A percentile compares a stretch with the other conserved stretches of the same genome.
These are phyloP conservation scores for Cloeon dipterum DNA, from an alignment of 2,888 invertebrate genomes.

Conservation along the genomic window DNA sequence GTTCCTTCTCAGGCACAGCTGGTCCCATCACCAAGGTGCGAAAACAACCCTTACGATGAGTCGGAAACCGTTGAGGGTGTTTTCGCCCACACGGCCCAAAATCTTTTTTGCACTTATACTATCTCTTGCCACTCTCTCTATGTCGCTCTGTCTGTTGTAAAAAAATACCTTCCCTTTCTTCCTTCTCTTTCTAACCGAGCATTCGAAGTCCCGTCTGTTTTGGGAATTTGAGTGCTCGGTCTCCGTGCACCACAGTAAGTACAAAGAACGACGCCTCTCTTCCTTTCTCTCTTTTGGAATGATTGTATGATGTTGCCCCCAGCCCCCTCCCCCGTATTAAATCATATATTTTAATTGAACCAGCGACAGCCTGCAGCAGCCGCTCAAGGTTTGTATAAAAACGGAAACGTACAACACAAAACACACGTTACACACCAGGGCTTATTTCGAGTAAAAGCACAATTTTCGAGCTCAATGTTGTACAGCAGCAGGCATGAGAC, in stretches of 20 bases:
- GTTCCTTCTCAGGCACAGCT: constrained; percentile 24
- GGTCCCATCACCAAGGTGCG: constrained; percentile 93
- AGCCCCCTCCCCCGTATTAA: no score
- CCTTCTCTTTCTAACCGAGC: no score
- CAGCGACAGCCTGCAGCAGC: no score
- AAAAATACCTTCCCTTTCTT: no score
- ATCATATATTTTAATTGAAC: no score
- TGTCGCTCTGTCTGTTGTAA: no score
- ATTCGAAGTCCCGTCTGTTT: no score
- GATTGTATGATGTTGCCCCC: no score
- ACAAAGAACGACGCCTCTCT: no score
- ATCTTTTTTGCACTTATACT: background rate
- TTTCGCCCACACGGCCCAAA: background rate
- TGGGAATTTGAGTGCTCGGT: no score
- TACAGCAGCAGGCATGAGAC: background rate
- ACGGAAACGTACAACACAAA: background rate
- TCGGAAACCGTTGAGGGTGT: constrained; percentile 3
- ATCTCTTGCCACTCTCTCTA: background rate
- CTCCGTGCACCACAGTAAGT: no score
- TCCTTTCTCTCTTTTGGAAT: background rate
- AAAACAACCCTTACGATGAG: constrained; percentile 6
- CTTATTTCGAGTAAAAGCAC: background rate
- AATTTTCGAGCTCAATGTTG: background rate
- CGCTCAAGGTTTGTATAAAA: no score
- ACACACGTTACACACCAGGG: background rate